Evolutionary conservation across 2,888 invertebrate species (phyloP).

Genomic region (Watsonalla cultraria): DNA sequence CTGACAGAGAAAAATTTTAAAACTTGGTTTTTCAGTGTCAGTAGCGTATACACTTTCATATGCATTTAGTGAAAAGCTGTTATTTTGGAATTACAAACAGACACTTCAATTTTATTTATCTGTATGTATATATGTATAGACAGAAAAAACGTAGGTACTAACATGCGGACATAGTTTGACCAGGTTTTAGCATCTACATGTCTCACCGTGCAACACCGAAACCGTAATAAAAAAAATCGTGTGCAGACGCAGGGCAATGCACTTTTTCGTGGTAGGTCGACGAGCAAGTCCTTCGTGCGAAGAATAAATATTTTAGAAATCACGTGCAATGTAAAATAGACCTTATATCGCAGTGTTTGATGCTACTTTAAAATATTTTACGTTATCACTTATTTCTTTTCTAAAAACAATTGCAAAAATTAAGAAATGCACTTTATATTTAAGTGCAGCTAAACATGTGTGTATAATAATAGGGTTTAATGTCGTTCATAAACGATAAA

Average conservation of each 20-base stretch:
- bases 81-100: too few species aligned
- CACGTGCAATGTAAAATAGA: constrained; percentile 15
- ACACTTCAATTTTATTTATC: too few species aligned
- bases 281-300: constrained; percentile 48
- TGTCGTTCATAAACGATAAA: too few species aligned
- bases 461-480: background rate
- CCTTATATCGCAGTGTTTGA: constrained; percentile 7
- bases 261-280: constrained; percentile 64
- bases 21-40: too few species aligned
- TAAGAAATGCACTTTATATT: constrained; percentile 5
- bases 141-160: too few species aligned
- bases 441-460: background rate
- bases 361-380: background rate
- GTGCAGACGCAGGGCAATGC: constrained; percentile 60
- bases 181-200: background rate
- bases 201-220: constrained; percentile 29
- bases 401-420: constrained; percentile 5
- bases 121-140: too few species aligned
- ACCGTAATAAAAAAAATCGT: constrained; percentile 43
- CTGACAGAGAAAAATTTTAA: too few species aligned
- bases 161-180: background rate
- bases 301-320: constrained; percentile 48
- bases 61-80: too few species aligned
- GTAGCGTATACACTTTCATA: too few species aligned
- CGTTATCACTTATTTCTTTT: background rate